phyloP scores from a whole-genome alignment of 2,888 invertebrate genomes.

The Amiota minor region DNA sequence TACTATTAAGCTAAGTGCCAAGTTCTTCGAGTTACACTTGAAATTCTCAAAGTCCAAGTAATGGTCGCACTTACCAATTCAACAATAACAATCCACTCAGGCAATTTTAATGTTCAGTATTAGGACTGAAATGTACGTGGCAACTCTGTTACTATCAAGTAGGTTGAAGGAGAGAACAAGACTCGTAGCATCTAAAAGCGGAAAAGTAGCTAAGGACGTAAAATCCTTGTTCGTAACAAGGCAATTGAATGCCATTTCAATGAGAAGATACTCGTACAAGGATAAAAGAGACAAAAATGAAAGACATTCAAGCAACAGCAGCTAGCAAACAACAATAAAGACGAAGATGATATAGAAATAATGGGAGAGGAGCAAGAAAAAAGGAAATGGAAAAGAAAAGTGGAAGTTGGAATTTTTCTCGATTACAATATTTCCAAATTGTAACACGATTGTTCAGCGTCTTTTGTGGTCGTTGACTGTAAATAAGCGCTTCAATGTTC shows the following conservation, averaged over 20 bases:
- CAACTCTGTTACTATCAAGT: constrained; percentile 38
- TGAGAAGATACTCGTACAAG: constrained; percentile 48
- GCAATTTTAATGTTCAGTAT: too few relatives aligned
- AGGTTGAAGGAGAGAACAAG: constrained; percentile 27
- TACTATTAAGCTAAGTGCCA: too few relatives aligned
- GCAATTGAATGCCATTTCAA: constrained; percentile 57
- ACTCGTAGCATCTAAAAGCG: background rate
- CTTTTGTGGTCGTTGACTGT: constrained; percentile 39
- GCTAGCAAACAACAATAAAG: background rate
- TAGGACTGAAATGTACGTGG: constrained; percentile 17
- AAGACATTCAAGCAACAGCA: background rate
- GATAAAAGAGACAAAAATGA: constrained; percentile 33
- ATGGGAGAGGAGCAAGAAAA: background rate
- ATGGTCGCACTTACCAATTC: constrained; percentile 15
- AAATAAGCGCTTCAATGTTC: constrained; percentile 35
- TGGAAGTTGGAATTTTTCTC: constrained; percentile 42
- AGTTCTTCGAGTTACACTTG: constrained; percentile 9
- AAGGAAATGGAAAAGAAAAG: constrained; percentile 4
- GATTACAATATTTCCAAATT: constrained; percentile 50
- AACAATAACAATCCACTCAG: background rate
- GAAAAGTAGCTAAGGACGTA: background rate
- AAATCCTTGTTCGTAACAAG: constrained; percentile 43
- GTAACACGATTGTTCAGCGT: constrained; percentile 45
- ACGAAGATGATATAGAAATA: background rate
- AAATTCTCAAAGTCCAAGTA: background rate